Evolutionary conservation across 1,140 invertebrate species (phyloP), one percentile per base, ranked within the genome.

Genomic region (Monochamus saltuarius): DNA sequence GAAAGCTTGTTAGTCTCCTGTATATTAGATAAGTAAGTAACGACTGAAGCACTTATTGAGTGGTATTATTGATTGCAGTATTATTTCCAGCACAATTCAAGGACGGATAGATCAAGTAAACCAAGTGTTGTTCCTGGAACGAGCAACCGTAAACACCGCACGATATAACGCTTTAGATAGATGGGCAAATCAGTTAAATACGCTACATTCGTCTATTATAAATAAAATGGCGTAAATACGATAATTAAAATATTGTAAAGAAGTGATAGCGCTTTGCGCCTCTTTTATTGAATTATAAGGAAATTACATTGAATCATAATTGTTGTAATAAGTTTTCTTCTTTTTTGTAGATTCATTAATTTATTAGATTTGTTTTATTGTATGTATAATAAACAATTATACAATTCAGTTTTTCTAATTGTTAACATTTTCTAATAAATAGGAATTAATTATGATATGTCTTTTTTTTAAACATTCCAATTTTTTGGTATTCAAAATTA

Each of bases 1-100:
- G 96, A 98, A 81, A 96, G 91, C 79, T 81, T 99, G 22, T 79
- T 99, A 51, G 96, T 99, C n/a, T 97, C 96, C 29, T 99, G 97
- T 79, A 99, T 99, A 77, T 84, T 99, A 66, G 97, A 99, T 80
- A 93, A 89, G 89, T 91, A 78, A 83, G 84, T 78, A 7, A 38
- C 53, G 22, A 45, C 42, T 54, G 14, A 35, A 56, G 2, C 35
- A 7, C 17, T 45, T 39, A 8, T 10, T 6, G 39, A 34, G 14
- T 42, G 42, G 14, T 45, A 38, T 51, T 13, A 45, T 34, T 57
- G 40, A 38, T 40, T 64, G 38, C 51, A 19, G 19, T 22, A 11
- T 34, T 10, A 35, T 16, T 37, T 35, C 37, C 45, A 74, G 71
- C 79, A 97, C 95, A n/a, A 96, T 99, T 72, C 85, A 90, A 75